Evolutionary conservation across 2,113 vertebrate genomes (phyloP), one percentile per base, ranked within the genome.

Genomic region (Atrichornis clamosus): DNA sequence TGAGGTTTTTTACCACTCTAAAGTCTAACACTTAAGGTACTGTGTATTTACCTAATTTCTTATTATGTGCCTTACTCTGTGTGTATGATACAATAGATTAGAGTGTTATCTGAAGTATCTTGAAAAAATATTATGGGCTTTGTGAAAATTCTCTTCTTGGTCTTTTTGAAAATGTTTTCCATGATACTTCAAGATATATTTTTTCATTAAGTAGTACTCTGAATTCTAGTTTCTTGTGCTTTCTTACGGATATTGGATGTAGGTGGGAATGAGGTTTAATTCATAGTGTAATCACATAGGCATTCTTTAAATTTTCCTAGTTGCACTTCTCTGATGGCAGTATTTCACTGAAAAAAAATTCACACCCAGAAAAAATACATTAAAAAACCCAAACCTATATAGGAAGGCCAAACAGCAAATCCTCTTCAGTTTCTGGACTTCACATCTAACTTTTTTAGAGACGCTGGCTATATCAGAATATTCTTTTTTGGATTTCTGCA

Each of bases 11-110:
- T 98, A 98, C 98, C 98, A 98, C 98, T 98, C 69, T 98, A 93
- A 97, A 97, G 94, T 97, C 95, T 98, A 98, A 97, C 98, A 98
- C 96, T 96, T 98, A 98, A 98, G 98, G 98, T 98, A 97, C 96
- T 98, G 95, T 98, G 95, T 98, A 98, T 97, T 98, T 98, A 97
- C 97, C 98, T 98, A 84, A 97, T 98, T 98, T 98, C 96, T 98
- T 98, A 97, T 97, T 98, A 98, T 90, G 98, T 99, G 98, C 98
- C 99, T 99, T 99, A 99, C 97, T 98, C 97, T 96, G 95, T 98
- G 97, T 97, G 98, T 98, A 97, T 98, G 94, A 97, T 97, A 98
- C 13, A 90, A 80, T 97, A 98, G 97, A 91, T 98, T 98, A 98
- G 97, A 98, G 81, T 97, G 96, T 98, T 98, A 90, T 97, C 96